These are phyloP conservation scores for Falcaria lacertinaria DNA, from an alignment of 2,888 invertebrate genomes.

Conservation along the genomic window DNA sequence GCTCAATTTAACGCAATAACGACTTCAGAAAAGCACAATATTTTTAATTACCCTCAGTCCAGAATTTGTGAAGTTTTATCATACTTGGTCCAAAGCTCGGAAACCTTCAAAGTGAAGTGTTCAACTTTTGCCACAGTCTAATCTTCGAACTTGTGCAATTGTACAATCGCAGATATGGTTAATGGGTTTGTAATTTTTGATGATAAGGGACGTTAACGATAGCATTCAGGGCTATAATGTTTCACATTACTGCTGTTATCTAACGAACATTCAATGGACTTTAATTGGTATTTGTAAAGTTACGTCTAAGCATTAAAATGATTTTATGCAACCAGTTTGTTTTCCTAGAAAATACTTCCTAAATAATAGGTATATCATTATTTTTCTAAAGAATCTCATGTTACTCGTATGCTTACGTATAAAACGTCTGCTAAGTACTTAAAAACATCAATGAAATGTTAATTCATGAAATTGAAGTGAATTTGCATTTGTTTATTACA, in stretches of 20 bases:
- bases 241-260: constrained; percentile 19
- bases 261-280: constrained; percentile 9
- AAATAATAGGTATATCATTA: too few species aligned
- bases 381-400: too few species aligned
- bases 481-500: constrained; percentile 28
- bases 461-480: constrained; percentile 19
- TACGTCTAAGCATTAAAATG: neutral
- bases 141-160: constrained; percentile 58
- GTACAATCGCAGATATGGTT: constrained; percentile 51
- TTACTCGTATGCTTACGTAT: too few species aligned
- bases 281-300: constrained; percentile 7
- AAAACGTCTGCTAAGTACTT: neutral
- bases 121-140: constrained; percentile 47
- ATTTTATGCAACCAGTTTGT: too few species aligned
- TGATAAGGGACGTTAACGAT: constrained; percentile 36
- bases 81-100: constrained; percentile 30
- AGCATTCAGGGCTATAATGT: constrained; percentile 16
- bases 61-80: constrained; percentile 48
- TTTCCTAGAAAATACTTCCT: too few species aligned
- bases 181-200: constrained; percentile 44
- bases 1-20: constrained; percentile 26
- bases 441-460: constrained; percentile 22
- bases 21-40: constrained; percentile 1
- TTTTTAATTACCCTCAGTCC: constrained; percentile 19
- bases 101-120: constrained; percentile 39